These are phyloP conservation scores for Lates calcarifer DNA, from an alignment of 2,113 vertebrate species.

Conservation along the genomic window DNA sequence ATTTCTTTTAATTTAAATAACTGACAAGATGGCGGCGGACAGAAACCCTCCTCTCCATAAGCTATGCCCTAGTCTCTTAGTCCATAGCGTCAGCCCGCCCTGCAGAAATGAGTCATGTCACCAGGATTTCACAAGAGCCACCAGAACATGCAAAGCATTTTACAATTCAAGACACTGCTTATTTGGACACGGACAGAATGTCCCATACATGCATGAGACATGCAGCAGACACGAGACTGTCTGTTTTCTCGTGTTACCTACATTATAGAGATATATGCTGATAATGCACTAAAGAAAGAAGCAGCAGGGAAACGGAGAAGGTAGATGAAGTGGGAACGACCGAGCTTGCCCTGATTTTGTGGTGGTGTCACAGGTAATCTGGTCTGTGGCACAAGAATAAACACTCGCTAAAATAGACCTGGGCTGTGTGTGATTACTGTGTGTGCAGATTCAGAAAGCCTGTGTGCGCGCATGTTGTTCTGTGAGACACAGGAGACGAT, in stretches of 20 bases:
- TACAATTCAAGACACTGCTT: not conserved
- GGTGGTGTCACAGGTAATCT: constrained; percentile 63
- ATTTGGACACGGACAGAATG: not conserved
- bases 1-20: constrained; percentile 3
- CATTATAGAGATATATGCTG: not conserved
- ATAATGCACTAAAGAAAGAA: not conserved
- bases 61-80: not conserved
- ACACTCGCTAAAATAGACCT: constrained; percentile 70
- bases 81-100: not conserved
- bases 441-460: constrained; percentile 17
- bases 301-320: not conserved
- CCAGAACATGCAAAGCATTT: not conserved
- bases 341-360: constrained; percentile 20
- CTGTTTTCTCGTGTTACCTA: not conserved
- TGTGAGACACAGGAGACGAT: constrained; percentile 49
- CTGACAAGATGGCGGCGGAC: not conserved
- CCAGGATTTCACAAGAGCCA: not conserved
- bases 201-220: constrained; percentile 10
- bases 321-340: constrained; percentile 1
- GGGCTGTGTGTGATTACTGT: constrained; percentile 22
- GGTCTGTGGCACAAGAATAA: constrained; percentile 64
- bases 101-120: not conserved
- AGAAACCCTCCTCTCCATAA: not conserved
- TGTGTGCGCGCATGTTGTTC: constrained; percentile 30
- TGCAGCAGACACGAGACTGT: not conserved